phyloP scores from a whole-genome alignment of 2,797 vertebrate genomes.

The Ambastaia sidthimunki region DNA sequence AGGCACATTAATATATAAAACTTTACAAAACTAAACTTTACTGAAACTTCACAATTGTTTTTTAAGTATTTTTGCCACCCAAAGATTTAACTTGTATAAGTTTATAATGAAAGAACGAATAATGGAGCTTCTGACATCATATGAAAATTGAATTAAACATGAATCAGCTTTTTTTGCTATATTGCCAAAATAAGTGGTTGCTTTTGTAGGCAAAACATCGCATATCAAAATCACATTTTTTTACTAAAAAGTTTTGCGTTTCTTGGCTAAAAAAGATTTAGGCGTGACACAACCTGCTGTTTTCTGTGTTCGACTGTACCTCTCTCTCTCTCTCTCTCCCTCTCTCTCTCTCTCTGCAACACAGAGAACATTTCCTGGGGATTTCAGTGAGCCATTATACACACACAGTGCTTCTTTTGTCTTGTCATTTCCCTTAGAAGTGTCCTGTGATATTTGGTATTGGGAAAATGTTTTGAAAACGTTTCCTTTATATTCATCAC shows the following conservation, averaged over 20 bases:
- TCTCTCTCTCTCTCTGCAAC: constrained; percentile 31
- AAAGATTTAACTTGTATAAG: no score
- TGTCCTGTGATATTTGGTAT: constrained; percentile 44
- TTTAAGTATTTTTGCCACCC: background rate
- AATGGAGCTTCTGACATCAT: background rate
- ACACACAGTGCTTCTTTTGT: constrained; percentile 51
- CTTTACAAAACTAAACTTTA: background rate
- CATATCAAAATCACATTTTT: background rate
- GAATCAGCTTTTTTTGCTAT: no score
- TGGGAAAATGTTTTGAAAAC: constrained; percentile 22
- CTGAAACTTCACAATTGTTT: background rate
- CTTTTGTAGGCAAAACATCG: constrained; percentile 4
- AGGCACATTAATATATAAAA: background rate
- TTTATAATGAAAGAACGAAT: background rate
- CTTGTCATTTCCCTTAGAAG: constrained; percentile 52
- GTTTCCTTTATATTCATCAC: constrained; percentile 16
- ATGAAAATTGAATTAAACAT: background rate
- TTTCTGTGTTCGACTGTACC: background rate
- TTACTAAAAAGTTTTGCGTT: background rate
- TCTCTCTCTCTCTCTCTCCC: background rate
- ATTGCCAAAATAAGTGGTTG: background rate
- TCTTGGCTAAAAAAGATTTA: background rate
- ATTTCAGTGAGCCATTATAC: constrained; percentile 42
- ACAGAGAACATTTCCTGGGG: constrained; percentile 48
- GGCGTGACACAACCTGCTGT: constrained; percentile 8